Base-by-base conservation (phyloP, 2,113 vertebrate genomes). In the Hippocampus mohnikei region DNA sequence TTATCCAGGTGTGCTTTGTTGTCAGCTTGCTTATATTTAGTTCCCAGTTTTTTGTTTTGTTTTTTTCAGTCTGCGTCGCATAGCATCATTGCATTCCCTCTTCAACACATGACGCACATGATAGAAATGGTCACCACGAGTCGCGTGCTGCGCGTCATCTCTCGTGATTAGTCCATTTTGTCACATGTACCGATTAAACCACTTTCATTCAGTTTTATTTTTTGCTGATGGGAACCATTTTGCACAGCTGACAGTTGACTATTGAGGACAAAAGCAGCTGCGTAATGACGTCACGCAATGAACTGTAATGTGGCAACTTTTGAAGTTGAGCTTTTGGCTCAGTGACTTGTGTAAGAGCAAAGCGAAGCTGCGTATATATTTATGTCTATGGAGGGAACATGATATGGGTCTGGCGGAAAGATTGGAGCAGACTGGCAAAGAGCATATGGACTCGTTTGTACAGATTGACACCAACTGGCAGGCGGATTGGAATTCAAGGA, bases 311-410 rank as follows among this genome's bases (percentile, higher is more conserved):
- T 42, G 5, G 63, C 62, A 27, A 65, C 41, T 65, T 65, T 64
- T 65, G 41, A 65, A 46, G 60, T 37, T 62, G 33, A 62, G 63
- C 25, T 65, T 46, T 65, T 27, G 62, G 41, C 62, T 65, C n/a
- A 25, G 41, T 44, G 2, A 23, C 42, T 16, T 27, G 23, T 27
- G 63, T 25, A 65, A 27, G n/a, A 65, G 13, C 63, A 65, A 65
- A 65, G 63, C 27, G 23, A 65, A 65, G 21, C 63, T 44, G 3
- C 18, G 16, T 50, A 5, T 44, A 44, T 3, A 12, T 5, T 13
- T 58, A 15, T 13, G 21, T n/a, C 40, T 15, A 15, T 42, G 40
- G 23, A 65, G 12, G 42, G 15, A 27, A 65, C 42, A 44, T 48
- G 63, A 65, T 65, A 65, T 46, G n/a, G 37, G 40, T 40, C n/a